These are phyloP conservation scores for Felis chaus DNA, from an alignment of 2,113 vertebrate species.

Conservation along the genomic window DNA sequence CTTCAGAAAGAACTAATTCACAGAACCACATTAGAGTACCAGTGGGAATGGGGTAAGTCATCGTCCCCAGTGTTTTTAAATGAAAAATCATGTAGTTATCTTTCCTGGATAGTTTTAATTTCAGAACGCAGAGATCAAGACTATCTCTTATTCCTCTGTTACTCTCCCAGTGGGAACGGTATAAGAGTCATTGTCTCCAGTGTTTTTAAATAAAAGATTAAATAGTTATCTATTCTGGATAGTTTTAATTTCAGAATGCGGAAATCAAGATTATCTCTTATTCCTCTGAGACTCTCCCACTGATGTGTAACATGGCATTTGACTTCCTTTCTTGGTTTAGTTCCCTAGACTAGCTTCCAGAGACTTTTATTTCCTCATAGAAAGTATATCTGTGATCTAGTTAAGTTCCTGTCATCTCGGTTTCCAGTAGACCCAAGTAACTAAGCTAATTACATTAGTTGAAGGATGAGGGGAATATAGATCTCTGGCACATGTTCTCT, in stretches of 20 bases:
- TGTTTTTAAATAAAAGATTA: slow-evolving; percentile 20
- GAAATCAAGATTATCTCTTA: background rate
- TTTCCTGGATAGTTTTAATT: slow-evolving; percentile 16
- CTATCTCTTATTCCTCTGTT: slow-evolving; percentile 1
- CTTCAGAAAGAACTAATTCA: slow-evolving; percentile 3
- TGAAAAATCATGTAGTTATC: background rate
- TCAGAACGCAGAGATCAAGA: background rate
- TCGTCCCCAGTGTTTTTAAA: background rate
- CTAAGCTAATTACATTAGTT: background rate
- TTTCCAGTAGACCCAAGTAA: slow-evolving; percentile 9
- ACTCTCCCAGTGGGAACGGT: background rate
- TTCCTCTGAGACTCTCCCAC: background rate
- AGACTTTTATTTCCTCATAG: background rate
- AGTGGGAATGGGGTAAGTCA: background rate
- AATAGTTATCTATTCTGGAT: background rate
- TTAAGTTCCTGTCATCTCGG: background rate
- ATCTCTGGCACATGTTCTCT: background rate
- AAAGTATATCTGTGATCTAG: slow-evolving; percentile 10
- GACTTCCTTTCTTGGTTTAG: slow-evolving; percentile 9
- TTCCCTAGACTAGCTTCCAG: background rate
- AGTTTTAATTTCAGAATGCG: slow-evolving; percentile 9
- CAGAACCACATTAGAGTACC: background rate
- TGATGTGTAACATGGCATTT: background rate
- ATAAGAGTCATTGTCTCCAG: background rate
- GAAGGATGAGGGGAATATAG: background rate